phyloP scores from a whole-genome alignment of 2,888 invertebrate species.

The Suillia variegata region DNA sequence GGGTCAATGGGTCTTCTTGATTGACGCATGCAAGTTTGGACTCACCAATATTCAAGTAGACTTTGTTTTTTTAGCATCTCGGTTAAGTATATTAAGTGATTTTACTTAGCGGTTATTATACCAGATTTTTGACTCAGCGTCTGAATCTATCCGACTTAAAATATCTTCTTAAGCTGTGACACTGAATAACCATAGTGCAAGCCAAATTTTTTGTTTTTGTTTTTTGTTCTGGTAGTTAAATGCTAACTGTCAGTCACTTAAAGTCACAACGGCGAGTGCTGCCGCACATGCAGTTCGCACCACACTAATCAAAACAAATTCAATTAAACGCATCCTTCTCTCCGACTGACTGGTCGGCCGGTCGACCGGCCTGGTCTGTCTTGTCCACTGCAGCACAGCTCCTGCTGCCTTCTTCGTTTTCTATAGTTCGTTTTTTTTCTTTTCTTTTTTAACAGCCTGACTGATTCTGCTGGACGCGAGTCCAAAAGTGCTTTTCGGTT shows the following conservation, averaged over 20 bases:
- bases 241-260: not conserved
- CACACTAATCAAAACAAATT: slow-evolving; percentile 50
- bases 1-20: no score
- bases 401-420: not conserved
- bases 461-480: not conserved
- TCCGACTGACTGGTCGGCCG: slow-evolving; percentile 26
- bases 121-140: no score
- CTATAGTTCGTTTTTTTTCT: no score
- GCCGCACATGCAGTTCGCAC: slow-evolving; percentile 4
- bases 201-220: not conserved
- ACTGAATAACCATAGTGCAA: no score
- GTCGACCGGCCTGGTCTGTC: slow-evolving; percentile 18
- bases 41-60: no score
- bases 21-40: no score
- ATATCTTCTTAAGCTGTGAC: no score
- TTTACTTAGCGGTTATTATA: no score
- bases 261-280: not conserved
- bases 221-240: not conserved
- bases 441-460: no score
- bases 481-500: slow-evolving; percentile 12
- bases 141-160: no score
- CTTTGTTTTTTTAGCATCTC: no score
- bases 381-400: not conserved
- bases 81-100: no score
- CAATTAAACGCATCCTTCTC: slow-evolving; percentile 42